Evolutionary conservation across 2,888 invertebrate genomes (phyloP).

Genomic region (Phengaris alcon): DNA sequence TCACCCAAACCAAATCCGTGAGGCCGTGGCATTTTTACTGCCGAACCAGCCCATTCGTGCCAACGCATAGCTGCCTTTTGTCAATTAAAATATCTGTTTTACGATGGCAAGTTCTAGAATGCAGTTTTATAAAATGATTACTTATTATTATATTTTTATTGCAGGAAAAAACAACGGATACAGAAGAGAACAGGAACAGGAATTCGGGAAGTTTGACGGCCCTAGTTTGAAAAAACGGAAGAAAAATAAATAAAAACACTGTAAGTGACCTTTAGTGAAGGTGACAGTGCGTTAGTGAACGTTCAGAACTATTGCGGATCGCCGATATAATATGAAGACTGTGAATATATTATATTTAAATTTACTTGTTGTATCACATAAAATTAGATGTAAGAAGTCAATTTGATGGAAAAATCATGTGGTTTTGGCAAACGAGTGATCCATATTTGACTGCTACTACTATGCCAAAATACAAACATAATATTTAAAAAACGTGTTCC

Average conservation of each 20-base stretch:
- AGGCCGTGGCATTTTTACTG: no score
- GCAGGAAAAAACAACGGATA: conserved; percentile 54
- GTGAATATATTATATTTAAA: conserved; percentile 59
- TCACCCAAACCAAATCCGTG: no score
- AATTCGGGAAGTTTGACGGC: conserved; percentile 69
- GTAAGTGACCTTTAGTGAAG: conserved; percentile 15
- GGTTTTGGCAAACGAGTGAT: neutral
- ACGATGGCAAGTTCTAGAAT: neutral
- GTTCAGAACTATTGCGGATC: conserved; percentile 39
- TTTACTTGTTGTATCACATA: conserved; percentile 51
- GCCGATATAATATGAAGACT: conserved; percentile 59
- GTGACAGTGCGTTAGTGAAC: conserved; percentile 26
- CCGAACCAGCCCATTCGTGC: no score
- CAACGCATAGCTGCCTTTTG: no score
- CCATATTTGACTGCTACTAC: conserved; percentile 15
- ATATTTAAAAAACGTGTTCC: neutral
- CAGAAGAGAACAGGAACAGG: conserved; percentile 56
- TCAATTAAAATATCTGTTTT: no score
- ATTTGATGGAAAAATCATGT: conserved; percentile 1
- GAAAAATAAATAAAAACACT: neutral
- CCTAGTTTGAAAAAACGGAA: conserved; percentile 49
- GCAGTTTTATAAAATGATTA: neutral
- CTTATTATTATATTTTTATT: conserved; percentile 35
- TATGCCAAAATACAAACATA: neutral
- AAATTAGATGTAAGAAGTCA: conserved; percentile 12